Percentiles rank a stretch among this genome's conserved stretches.
phyloP scores from a whole-genome alignment of 2,113 vertebrate species.

The Stigmatopora argus region DNA sequence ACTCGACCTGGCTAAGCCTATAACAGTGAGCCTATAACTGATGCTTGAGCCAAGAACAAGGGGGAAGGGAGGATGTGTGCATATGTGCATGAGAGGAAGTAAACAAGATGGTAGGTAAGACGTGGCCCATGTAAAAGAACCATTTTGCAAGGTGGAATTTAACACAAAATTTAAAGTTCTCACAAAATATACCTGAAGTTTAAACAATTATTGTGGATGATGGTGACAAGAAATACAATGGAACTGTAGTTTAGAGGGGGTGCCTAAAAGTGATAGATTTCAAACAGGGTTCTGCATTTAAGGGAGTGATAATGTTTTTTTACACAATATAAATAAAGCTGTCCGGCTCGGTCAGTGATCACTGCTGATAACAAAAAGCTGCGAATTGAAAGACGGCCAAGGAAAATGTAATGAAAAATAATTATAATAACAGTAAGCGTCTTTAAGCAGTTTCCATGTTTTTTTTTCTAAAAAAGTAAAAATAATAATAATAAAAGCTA shows the following conservation, averaged over 20 bases:
- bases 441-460: too few species aligned
- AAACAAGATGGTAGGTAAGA: not conserved
- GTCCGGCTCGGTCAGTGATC: too few species aligned
- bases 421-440: too few species aligned
- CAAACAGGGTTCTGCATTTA: too few species aligned
- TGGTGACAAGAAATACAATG: not conserved
- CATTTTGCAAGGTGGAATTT: not conserved
- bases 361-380: too few species aligned
- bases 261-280: not conserved
- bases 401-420: too few species aligned
- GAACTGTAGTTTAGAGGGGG: not conserved
- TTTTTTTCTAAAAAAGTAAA: too few species aligned
- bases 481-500: too few species aligned
- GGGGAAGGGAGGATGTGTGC: not conserved
- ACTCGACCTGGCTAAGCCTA: constrained; percentile 33
- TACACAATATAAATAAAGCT: too few species aligned
- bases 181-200: not conserved
- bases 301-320: too few species aligned
- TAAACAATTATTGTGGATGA: not conserved
- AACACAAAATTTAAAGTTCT: not conserved
- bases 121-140: not conserved
- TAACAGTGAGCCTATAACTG: constrained; percentile 33
- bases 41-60: constrained; percentile 20
- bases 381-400: too few species aligned
- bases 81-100: not conserved